Percentiles rank a stretch among this genome's conserved stretches.
These are phyloP conservation scores for Spea hammondii DNA, from an alignment of 2,797 vertebrate genomes.

Conservation along the genomic window DNA sequence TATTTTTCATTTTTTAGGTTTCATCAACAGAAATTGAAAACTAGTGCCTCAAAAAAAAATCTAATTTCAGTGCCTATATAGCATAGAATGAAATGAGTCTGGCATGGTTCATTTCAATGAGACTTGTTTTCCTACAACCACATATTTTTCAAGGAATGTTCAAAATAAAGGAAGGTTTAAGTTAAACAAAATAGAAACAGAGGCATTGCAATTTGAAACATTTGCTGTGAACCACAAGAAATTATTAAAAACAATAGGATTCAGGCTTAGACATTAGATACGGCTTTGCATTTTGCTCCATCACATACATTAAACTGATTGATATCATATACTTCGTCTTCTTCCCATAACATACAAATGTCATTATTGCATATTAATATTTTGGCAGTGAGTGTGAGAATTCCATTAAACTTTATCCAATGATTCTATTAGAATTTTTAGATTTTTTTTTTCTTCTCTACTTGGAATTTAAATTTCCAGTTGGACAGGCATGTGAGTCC, in stretches of 20 bases:
- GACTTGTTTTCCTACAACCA: slow-evolving; percentile 26
- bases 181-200: slow-evolving; percentile 22
- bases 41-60: slow-evolving; percentile 48
- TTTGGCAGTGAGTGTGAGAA: slow-evolving; percentile 2
- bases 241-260: neutral
- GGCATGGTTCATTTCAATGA: slow-evolving; percentile 32
- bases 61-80: slow-evolving; percentile 48
- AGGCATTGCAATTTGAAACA: slow-evolving; percentile 12
- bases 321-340: neutral
- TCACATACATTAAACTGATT: no score
- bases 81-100: slow-evolving; percentile 47
- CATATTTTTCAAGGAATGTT: slow-evolving; percentile 34
- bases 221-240: slow-evolving; percentile 22
- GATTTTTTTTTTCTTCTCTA: neutral
- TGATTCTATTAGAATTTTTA: neutral
- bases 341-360: neutral
- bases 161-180: slow-evolving; percentile 17
- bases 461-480: neutral
- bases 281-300: no score
- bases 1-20: slow-evolving; percentile 49
- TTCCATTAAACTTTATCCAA: neutral
- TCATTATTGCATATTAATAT: neutral
- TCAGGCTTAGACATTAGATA: no score
- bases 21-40: slow-evolving; percentile 50
- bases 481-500: slow-evolving; percentile 7